Evolutionary conservation across 1,140 invertebrate genomes (phyloP), one percentile per base, ranked within the genome.

Genomic region (Rhysida immarginata): DNA sequence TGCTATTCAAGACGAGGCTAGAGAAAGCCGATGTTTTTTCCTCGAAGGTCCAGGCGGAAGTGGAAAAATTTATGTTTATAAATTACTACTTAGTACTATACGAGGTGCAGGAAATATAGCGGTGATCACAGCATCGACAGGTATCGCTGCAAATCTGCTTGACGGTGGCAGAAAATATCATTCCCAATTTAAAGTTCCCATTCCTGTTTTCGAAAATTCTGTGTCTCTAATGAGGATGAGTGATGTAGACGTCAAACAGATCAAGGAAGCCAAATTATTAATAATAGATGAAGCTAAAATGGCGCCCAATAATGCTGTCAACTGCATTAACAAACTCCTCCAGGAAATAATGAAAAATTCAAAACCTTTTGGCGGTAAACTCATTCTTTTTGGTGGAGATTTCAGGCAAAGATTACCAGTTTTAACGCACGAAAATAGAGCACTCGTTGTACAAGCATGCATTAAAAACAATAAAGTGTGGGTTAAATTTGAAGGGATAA

Each of bases 391-490:
- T 2, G 61, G 61, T 2, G 63, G 66, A 20, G 66, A 68, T 57
- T 67, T 64, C 56, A 45, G 61, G 13, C 66, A 67, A 58, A 59
- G 54, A 2, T 35, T 64, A 11, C 64, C 64, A n/a, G 59, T 68
- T 27, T 27, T 63, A 27, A 3, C 25, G 41, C 16, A 52, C 20
- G 62, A 59, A 52, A 56, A 57, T 24, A 46, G 57, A 48, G 55
- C 62, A 8, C 27, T 59, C 43, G 46, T 59, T 8, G 42, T 68
- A 0, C 29, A 63, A 55, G 51, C 58, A n/a, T 61, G 60, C 46
- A 27, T 67, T 2, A 68, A 68, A 61, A 57, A 48, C 5, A 60
- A 46, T 21, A 2, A 21, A 14, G 51, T 64, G 13, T 68, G 65
- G 64, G 14, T 27, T 26, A 23, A 57, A 14, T 63, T 64, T 25